A percentile compares a stretch with the other conserved stretches of the same genome.
These are phyloP conservation scores for Notocelia uddmanniana DNA, from an alignment of 2,888 invertebrate species.

Conservation along the genomic window DNA sequence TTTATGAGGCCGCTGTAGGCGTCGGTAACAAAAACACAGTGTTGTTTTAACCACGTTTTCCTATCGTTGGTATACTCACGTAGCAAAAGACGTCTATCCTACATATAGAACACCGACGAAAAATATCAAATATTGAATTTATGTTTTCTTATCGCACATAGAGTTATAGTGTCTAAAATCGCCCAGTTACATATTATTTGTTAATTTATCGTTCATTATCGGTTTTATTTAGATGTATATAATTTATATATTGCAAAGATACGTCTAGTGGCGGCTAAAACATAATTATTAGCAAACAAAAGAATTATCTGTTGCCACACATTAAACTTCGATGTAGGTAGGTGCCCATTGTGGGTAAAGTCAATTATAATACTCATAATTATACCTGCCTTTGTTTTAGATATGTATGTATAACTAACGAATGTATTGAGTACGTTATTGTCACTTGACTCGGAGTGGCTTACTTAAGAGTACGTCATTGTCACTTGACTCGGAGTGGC, in stretches of 20 bases:
- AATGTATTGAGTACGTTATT: not conserved
- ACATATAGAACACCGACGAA: not conserved
- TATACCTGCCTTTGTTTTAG: not conserved
- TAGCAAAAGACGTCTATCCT: constrained; percentile 5
- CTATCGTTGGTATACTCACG: constrained; percentile 3
- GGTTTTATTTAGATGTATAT: not conserved
- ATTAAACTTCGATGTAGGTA: not conserved
- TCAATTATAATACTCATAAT: not conserved
- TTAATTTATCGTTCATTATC: not conserved
- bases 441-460: too few species aligned
- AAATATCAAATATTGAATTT: constrained; percentile 32
- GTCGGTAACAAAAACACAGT: not conserved
- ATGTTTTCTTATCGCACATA: too few species aligned
- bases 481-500: too few species aligned
- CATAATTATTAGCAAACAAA: not conserved
- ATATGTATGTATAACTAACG: not conserved
- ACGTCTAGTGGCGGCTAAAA: too few species aligned
- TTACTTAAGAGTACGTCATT: too few species aligned
- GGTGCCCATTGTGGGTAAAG: not conserved
- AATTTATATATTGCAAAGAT: too few species aligned
- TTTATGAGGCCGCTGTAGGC: not conserved
- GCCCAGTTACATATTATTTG: too few species aligned
- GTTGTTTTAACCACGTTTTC: too few species aligned
- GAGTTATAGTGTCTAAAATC: not conserved
- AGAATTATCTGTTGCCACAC: not conserved